Conservation (phyloP, 2,888 invertebrate genomes). For the Sympetrum striolatum region DNA sequence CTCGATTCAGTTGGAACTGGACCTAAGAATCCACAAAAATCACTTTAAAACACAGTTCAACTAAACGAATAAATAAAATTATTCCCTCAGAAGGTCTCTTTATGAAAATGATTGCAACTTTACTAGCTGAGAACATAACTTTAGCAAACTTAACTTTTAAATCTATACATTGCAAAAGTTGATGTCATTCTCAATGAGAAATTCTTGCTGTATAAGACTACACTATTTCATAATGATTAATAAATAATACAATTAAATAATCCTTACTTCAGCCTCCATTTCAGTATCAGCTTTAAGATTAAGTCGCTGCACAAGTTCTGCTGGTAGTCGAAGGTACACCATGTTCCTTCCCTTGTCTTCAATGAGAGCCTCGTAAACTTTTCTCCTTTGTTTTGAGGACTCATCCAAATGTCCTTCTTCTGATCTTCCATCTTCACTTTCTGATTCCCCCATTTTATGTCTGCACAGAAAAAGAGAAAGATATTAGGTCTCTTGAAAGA, state of each 20-base stretch:
- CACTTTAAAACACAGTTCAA: no score
- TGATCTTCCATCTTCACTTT: constrained; percentile 45
- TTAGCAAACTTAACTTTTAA: no score
- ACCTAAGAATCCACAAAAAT: constrained; percentile 56
- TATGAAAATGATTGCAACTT: no score
- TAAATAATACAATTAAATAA: no score
- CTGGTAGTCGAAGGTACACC: constrained; percentile 76
- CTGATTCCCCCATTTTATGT: neutral
- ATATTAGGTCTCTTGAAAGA: neutral
- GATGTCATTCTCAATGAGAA: neutral
- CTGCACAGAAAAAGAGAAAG: neutral
- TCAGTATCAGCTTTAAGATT: constrained; percentile 69
- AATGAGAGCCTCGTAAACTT: constrained; percentile 77
- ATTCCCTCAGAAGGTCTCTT: neutral
- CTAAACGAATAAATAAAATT: neutral
- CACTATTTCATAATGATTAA: no score
- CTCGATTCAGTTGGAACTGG: constrained; percentile 80
- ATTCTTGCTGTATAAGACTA: no score
- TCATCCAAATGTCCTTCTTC: constrained; percentile 45
- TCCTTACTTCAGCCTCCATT: constrained; percentile 65
- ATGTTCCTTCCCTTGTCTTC: constrained; percentile 82
- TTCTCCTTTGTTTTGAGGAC: constrained; percentile 54
- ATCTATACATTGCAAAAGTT: no score
- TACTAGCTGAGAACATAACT: no score
- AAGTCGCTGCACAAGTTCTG: constrained; percentile 69